phyloP scores from a whole-genome alignment of 2,888 invertebrate species.

The Patella pellucida region DNA sequence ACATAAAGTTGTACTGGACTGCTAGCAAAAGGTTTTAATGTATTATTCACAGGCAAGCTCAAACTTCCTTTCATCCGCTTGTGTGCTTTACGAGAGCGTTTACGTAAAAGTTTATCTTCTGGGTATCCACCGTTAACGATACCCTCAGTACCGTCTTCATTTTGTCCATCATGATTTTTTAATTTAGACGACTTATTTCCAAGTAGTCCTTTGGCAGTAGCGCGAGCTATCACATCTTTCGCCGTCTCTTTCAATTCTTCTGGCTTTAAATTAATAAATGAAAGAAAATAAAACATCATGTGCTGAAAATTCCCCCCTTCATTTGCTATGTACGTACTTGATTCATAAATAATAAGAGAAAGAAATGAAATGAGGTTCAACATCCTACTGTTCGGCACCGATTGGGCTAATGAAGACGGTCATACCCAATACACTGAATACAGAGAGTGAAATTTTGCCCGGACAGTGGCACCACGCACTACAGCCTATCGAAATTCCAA shows the following conservation, averaged over 20 bases:
- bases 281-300: background rate
- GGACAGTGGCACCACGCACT: too few relatives aligned
- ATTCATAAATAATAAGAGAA: too few relatives aligned
- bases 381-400: too few relatives aligned
- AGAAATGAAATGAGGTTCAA: too few relatives aligned
- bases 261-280: constrained; percentile 44
- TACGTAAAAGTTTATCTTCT: constrained; percentile 26
- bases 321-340: too few relatives aligned
- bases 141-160: constrained; percentile 18
- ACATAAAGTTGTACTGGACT: constrained; percentile 17
- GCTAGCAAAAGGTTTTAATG: constrained; percentile 3
- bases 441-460: too few relatives aligned
- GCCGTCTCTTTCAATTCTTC: constrained; percentile 63
- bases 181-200: constrained; percentile 38
- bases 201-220: constrained; percentile 55
- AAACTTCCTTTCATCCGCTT: background rate
- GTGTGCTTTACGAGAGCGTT: constrained; percentile 27
- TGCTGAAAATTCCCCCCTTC: too few relatives aligned
- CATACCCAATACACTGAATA: too few relatives aligned
- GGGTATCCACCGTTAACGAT: constrained; percentile 37
- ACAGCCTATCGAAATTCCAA: too few relatives aligned
- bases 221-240: constrained; percentile 59
- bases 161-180: constrained; percentile 34
- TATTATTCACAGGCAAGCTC: background rate
- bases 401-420: too few relatives aligned